Conservation (phyloP, 1,140 invertebrate genomes). For the Tetramorium simillimum region DNA sequence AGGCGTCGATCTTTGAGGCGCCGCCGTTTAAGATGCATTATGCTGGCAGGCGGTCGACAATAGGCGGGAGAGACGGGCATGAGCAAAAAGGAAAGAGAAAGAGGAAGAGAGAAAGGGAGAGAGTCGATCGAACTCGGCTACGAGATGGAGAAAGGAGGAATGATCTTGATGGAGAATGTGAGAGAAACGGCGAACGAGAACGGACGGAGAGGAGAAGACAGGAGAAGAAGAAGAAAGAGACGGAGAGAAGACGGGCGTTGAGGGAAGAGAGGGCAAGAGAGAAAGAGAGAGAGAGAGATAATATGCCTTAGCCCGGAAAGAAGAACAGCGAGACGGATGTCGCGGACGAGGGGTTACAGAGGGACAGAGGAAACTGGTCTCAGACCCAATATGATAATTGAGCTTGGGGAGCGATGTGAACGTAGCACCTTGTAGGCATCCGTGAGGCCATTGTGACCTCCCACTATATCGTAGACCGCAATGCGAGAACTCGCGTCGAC, state of each 20-base stretch:
- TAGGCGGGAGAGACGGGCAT: conserved; percentile 69
- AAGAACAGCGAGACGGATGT: conserved; percentile 55
- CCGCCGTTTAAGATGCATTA: conserved; percentile 86
- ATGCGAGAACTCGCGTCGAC: conserved; percentile 51
- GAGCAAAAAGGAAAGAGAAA: conserved; percentile 51
- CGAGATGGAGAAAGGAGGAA: conserved; percentile 51
- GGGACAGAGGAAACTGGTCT: conserved; percentile 71
- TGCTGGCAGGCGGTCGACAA: conserved; percentile 83
- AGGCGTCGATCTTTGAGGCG: conserved; percentile 85
- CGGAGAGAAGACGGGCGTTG: not conserved
- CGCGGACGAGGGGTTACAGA: conserved; percentile 22
- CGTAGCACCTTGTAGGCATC: conserved; percentile 76
- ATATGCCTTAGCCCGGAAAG: conserved; percentile 36
- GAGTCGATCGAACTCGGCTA: conserved; percentile 58
- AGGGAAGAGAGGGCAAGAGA: not conserved
- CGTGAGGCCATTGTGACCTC: conserved; percentile 67
- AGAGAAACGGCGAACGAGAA: conserved; percentile 61
- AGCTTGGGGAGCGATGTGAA: conserved; percentile 77
- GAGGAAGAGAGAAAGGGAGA: conserved; percentile 33
- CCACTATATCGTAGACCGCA: conserved; percentile 63
- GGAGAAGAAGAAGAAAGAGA: conserved; percentile 33
- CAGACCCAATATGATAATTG: conserved; percentile 79
- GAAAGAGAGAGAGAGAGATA: not conserved
- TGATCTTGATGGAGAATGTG: conserved; percentile 45
- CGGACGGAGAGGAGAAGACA: conserved; percentile 42